Percentiles rank a stretch among this genome's conserved stretches.
These are phyloP conservation scores for Glaucidium brasilianum DNA, from an alignment of 2,113 vertebrate species.

Conservation along the genomic window DNA sequence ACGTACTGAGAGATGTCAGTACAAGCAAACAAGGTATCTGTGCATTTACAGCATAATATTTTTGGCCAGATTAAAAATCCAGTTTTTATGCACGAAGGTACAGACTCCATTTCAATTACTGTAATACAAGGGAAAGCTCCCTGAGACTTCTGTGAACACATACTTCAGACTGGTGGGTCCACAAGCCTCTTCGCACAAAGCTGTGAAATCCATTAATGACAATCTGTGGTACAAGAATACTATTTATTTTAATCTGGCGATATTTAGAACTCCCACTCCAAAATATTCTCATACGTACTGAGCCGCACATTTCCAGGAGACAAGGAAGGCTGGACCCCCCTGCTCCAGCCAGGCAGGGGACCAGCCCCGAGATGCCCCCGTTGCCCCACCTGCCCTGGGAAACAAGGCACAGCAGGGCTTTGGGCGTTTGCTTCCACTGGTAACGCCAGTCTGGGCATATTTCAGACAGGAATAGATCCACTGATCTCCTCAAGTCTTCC, in stretches of 20 bases:
- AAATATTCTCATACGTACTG: background rate
- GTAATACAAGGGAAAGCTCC: background rate
- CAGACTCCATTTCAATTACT: background rate
- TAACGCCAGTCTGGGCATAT: fast-evolving
- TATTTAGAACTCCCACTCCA: background rate
- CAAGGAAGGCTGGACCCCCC: background rate
- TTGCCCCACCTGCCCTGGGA: background rate
- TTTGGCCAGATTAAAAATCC: background rate
- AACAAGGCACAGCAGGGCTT: fast-evolving
- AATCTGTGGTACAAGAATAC: background rate
- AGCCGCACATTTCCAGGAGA: background rate
- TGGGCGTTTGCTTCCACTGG: background rate
- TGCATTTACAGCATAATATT: background rate
- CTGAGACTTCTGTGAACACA: background rate
- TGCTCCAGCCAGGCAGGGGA: background rate
- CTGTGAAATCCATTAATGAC: background rate
- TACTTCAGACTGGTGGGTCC: background rate
- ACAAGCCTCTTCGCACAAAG: background rate
- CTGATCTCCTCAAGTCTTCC: background rate
- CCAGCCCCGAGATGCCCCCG: background rate
- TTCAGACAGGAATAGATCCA: background rate
- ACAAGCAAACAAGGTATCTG: background rate
- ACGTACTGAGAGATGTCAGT: background rate
- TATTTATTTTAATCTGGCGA: background rate
- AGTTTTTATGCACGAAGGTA: background rate